Conservation (phyloP, 2,797 vertebrate genomes). For the Diplodus puntazzo region DNA sequence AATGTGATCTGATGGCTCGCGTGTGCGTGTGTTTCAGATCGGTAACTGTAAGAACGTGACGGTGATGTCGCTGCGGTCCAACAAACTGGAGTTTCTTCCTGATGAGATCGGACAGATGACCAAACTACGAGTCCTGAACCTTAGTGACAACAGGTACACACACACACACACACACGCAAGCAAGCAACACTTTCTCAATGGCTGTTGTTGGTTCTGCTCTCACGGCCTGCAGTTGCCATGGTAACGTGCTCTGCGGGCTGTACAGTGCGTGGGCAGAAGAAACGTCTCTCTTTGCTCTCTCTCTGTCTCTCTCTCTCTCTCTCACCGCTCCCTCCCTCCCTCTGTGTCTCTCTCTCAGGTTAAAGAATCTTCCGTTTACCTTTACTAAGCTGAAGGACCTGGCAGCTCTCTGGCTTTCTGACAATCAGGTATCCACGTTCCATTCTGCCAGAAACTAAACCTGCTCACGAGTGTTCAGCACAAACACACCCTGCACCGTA, state of each 20-base stretch:
- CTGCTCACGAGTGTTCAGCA: neutral
- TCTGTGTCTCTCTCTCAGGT: slow-evolving; percentile 80
- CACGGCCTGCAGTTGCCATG: slow-evolving; percentile 64
- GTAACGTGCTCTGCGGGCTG: slow-evolving; percentile 73
- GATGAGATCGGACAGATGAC: slow-evolving; percentile 99
- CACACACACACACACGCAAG: slow-evolving; percentile 41
- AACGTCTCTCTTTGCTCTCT: slow-evolving; percentile 59
- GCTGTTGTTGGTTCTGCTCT: slow-evolving; percentile 41
- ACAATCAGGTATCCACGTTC: slow-evolving; percentile 93
- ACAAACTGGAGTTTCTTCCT: slow-evolving; percentile 98
- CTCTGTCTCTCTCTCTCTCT: neutral
- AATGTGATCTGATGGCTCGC: slow-evolving; percentile 19
- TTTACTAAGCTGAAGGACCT: slow-evolving; percentile 99
- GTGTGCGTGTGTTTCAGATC: slow-evolving; percentile 85
- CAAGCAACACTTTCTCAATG: slow-evolving; percentile 67
- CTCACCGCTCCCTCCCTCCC: slow-evolving; percentile 20
- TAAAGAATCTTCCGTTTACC: slow-evolving; percentile 98
- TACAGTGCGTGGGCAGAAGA: slow-evolving; percentile 70
- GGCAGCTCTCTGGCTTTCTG: slow-evolving; percentile 98
- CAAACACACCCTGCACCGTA: neutral
- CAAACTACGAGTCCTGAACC: slow-evolving; percentile 96
- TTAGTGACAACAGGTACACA: slow-evolving; percentile 97
- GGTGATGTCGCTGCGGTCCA: slow-evolving; percentile 98
- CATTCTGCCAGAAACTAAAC: slow-evolving; percentile 1
- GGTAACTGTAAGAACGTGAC: slow-evolving; percentile 98